A percentile compares a stretch with the other conserved stretches of the same genome.
Conservation (phyloP, 2,888 invertebrate genomes). For the Drosophila lutescens region DNA sequence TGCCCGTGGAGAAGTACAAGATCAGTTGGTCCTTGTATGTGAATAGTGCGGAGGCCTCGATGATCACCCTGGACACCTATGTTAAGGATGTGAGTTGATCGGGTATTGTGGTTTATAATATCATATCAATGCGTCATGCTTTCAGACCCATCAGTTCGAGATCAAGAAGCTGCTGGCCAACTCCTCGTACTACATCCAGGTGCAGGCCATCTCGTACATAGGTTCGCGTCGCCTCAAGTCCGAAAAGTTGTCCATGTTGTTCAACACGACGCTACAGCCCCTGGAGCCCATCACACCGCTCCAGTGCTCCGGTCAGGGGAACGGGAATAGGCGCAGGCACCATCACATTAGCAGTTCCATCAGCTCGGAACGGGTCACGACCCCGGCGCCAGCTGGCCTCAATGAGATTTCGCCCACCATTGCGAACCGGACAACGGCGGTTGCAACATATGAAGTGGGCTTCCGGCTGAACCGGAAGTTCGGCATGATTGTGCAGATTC, state of each 20-base stretch:
- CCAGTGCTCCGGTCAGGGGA: constrained; percentile 60
- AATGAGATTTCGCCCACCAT: constrained; percentile 40
- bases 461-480: constrained; percentile 83
- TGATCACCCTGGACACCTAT: constrained; percentile 79
- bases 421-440: constrained; percentile 18
- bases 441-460: constrained; percentile 76
- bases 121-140: background rate
- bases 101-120: no score
- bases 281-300: constrained; percentile 61
- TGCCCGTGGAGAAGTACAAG: constrained; percentile 89
- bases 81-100: constrained; percentile 80
- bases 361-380: constrained; percentile 30
- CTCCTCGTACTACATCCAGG: constrained; percentile 91
- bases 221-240: constrained; percentile 89
- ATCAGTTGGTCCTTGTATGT: constrained; percentile 90
- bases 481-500: constrained; percentile 83
- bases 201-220: constrained; percentile 90
- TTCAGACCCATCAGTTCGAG: constrained; percentile 87
- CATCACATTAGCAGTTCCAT: constrained; percentile 30
- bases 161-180: constrained; percentile 88
- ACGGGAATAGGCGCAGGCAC: constrained; percentile 58
- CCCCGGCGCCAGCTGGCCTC: constrained; percentile 35
- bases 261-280: constrained; percentile 87
- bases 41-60: constrained; percentile 83
- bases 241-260: constrained; percentile 88